phyloP scores from a whole-genome alignment of 2,797 vertebrate genomes.

The Chelmon rostratus region DNA sequence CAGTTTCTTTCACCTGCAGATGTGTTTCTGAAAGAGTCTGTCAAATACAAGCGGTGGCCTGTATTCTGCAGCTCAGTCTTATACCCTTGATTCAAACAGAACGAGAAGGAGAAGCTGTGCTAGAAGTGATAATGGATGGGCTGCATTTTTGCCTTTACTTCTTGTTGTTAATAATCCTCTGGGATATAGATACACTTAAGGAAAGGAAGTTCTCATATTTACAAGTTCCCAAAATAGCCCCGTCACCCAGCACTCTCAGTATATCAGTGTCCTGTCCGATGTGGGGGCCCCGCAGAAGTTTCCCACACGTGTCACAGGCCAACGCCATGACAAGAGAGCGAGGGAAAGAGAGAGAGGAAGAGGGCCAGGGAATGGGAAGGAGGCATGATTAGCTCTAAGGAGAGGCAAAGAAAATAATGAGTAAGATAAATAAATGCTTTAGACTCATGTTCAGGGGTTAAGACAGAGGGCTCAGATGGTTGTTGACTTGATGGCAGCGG shows the following conservation, averaged over 20 bases:
- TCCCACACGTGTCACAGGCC: conserved; percentile 82
- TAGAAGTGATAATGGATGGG: neutral
- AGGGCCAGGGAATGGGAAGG: conserved; percentile 48
- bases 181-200: conserved; percentile 80
- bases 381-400: conserved; percentile 56
- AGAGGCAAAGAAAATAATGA: conserved; percentile 52
- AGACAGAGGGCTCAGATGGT: conserved; percentile 21
- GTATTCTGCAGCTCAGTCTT: neutral
- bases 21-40: neutral
- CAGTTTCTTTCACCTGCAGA: neutral
- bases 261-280: conserved; percentile 83
- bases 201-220: conserved; percentile 89
- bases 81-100: neutral
- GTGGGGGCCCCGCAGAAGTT: conserved; percentile 77
- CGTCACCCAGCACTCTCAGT: conserved; percentile 81
- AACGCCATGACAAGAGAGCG: conserved; percentile 74
- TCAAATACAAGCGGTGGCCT: neutral
- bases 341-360: conserved; percentile 42
- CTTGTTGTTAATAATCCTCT: conserved; percentile 76
- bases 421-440: conserved; percentile 37
- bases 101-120: neutral
- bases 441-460: conserved; percentile 8
- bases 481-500: conserved; percentile 27
- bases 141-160: conserved; percentile 41
- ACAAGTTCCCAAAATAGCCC: conserved; percentile 85